Evolutionary conservation across 2,797 vertebrate genomes (phyloP).

Genomic region (Synaphobranchus kaupii): DNA sequence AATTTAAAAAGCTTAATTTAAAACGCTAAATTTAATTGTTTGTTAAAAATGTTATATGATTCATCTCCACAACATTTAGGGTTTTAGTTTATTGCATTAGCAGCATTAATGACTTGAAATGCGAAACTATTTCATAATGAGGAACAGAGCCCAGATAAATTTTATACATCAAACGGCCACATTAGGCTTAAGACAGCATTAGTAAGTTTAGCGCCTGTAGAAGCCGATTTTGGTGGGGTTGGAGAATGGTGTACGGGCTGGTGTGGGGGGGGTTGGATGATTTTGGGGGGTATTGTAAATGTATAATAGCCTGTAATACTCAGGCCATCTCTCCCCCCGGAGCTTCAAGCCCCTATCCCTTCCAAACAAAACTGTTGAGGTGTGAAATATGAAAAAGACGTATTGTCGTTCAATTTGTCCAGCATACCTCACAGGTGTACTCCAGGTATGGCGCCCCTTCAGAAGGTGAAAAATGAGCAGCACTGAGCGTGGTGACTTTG

Average conservation of each 20-base stretch:
- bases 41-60: background rate
- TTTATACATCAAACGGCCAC: too few species aligned
- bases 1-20: too few species aligned
- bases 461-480: slow-evolving; percentile 96
- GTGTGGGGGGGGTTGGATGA: slow-evolving; percentile 22
- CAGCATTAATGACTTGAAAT: background rate
- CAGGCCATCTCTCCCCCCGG: slow-evolving; percentile 45
- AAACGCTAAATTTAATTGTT: too few species aligned
- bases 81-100: background rate
- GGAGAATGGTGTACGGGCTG: background rate
- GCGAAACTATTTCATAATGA: background rate
- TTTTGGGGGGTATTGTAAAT: slow-evolving; percentile 58
- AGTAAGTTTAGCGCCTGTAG: slow-evolving; percentile 25
- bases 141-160: background rate
- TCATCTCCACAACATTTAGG: background rate
- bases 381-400: slow-evolving; percentile 99
- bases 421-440: slow-evolving; percentile 92
- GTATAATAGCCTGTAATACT: slow-evolving; percentile 54
- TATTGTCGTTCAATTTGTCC: slow-evolving; percentile 90
- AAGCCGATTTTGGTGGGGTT: slow-evolving; percentile 33
- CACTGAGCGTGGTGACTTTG: slow-evolving; percentile 90
- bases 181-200: background rate
- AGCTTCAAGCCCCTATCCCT: slow-evolving; percentile 45
- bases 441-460: slow-evolving; percentile 89
- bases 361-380: slow-evolving; percentile 74